phyloP scores from a whole-genome alignment of 2,888 invertebrate genomes.

The Scaptomyza caliginosa region DNA sequence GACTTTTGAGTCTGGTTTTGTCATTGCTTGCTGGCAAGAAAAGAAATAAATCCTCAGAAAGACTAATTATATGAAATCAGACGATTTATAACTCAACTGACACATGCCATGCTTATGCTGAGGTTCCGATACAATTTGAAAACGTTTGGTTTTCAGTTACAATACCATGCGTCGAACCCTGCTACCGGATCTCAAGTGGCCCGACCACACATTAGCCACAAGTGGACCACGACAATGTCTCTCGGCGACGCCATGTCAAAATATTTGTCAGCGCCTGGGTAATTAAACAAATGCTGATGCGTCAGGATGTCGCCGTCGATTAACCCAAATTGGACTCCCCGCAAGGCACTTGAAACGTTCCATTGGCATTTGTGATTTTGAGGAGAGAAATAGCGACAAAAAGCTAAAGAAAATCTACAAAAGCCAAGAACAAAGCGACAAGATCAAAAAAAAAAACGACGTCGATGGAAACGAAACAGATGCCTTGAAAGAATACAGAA shows the following conservation, averaged over 20 bases:
- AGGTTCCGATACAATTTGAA: background rate
- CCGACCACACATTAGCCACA: slow-evolving; percentile 51
- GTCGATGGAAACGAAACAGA: slow-evolving; percentile 80
- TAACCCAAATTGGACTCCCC: slow-evolving; percentile 47
- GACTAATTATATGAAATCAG: background rate
- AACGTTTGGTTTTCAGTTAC: slow-evolving; percentile 34
- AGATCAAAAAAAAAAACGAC: slow-evolving; percentile 63
- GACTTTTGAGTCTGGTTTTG: background rate
- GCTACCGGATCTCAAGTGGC: slow-evolving; percentile 58
- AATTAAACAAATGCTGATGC: slow-evolving; percentile 55
- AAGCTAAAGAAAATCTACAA: slow-evolving; percentile 19
- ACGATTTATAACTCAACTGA: slow-evolving; percentile 10
- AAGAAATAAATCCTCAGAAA: background rate
- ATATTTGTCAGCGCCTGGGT: slow-evolving; percentile 73
- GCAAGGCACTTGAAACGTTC: slow-evolving; percentile 36
- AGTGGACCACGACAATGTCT: slow-evolving; percentile 46
- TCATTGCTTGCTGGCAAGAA: background rate
- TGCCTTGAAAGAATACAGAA: slow-evolving; percentile 50
- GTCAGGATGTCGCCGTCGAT: slow-evolving; percentile 70
- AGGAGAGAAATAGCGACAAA: slow-evolving; percentile 12
- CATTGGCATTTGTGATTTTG: slow-evolving; percentile 5
- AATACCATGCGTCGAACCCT: slow-evolving; percentile 2
- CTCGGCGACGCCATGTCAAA: slow-evolving; percentile 68
- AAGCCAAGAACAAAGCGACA: slow-evolving; percentile 56
- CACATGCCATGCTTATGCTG: slow-evolving; percentile 9